These are phyloP conservation scores for Theocolax elegans DNA, from an alignment of 1,140 invertebrate species.

Conservation along the genomic window DNA sequence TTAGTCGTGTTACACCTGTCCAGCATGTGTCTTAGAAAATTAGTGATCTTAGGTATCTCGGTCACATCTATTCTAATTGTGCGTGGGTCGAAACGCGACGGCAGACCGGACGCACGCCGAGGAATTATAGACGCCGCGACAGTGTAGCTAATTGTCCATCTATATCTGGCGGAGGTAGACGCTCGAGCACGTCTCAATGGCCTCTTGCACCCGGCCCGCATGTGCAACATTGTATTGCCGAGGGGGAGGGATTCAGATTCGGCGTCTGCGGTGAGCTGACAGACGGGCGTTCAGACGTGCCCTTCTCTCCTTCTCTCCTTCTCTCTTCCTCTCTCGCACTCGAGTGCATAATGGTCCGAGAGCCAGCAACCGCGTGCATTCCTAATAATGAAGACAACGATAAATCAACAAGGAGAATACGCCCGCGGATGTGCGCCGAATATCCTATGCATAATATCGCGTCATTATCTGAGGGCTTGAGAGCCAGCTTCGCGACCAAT, in stretches of 20 bases:
- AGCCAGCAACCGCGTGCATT: conserved; percentile 60
- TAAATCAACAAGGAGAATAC: conserved; percentile 69
- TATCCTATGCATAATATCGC: conserved; percentile 68
- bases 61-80: conserved; percentile 31
- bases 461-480: conserved; percentile 60
- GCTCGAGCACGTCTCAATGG: conserved; percentile 62
- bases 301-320: neutral
- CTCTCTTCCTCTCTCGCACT: neutral
- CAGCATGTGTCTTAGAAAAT: conserved; percentile 11
- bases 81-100: conserved; percentile 24
- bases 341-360: neutral
- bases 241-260: conserved; percentile 1
- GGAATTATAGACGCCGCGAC: conserved; percentile 53
- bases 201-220: conserved; percentile 57
- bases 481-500: conserved; percentile 34
- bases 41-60: conserved; percentile 16
- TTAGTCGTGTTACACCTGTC: too few relatives aligned
- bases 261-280: conserved; percentile 49
- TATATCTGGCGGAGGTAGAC: conserved; percentile 59
- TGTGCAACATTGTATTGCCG: conserved; percentile 61
- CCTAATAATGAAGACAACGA: conserved; percentile 70
- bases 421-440: conserved; percentile 67
- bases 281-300: conserved; percentile 48
- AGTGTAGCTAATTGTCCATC: conserved; percentile 67
- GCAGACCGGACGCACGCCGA: neutral